Evolutionary conservation across 2,113 vertebrate species (phyloP), one percentile per base, ranked within the genome.

Genomic region (Benitochromis conjunctus): DNA sequence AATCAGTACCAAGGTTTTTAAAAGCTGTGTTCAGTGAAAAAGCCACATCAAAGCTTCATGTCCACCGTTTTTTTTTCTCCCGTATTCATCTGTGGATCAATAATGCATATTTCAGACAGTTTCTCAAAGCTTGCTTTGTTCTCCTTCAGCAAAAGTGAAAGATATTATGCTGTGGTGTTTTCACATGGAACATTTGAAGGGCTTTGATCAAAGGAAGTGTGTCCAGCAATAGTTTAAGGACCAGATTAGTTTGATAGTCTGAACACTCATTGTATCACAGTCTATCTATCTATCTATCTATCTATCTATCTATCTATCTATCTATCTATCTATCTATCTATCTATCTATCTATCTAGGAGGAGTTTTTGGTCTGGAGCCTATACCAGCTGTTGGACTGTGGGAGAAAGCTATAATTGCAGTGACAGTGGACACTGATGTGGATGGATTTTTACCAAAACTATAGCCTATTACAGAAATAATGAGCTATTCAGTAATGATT

Each of bases 91-190:
- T 26, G 74, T 46, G 21, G 11, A 43, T 86, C 31, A 79, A 85
- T 81, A 48, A 77, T 90, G 51, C 7, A 82, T 36, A 41, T 82
- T 48, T 81, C 31, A 81, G 78, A 24, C 53, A 38, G 9, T 12
- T 41, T 41, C 85, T 90, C 36, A 85, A 48, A 79, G 41, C 84
- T 12, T 34, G 26, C 80, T 92, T 86, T 90, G 66, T 89, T 88
- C 79, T 85, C 3, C 5, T 62, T 18, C 16, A 19, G 24, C 34
- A n/a, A 38, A 80, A 4, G 41, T 26, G 43, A 10, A 87, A 80
- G 56, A 82, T 66, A 53, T n/a, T n/a, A 6, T 18, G 48, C 77
- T 78, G 5, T 60, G 43, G 12, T 79, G 57, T 78, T 81, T 79
- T 64, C 79, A 79, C 38, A 24, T 54, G 5, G 18, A 51, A 62